Percentiles rank a stretch among this genome's conserved stretches.
Conservation (phyloP, 2,113 vertebrate genomes). For the Elaphurus davidianus region DNA sequence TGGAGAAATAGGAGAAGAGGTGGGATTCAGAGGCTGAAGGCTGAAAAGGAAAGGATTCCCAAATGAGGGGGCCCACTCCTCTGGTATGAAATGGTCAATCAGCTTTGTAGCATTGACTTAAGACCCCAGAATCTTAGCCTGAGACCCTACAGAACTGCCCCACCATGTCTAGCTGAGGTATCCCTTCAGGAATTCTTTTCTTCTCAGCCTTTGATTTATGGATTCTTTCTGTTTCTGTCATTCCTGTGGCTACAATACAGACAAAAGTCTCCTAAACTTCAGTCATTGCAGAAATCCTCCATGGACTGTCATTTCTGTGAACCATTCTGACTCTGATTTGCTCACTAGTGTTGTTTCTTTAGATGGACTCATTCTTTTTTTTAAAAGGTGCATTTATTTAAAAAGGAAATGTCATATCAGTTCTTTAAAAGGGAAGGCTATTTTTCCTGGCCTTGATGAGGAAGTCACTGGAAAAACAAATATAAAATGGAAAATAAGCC, state of each 20-base stretch:
- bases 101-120: neutral
- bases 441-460: neutral
- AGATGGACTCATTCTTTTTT: neutral
- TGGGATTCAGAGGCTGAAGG: neutral
- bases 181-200: neutral
- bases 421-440: neutral
- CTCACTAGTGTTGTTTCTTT: neutral
- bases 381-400: neutral
- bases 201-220: neutral
- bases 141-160: neutral
- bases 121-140: neutral
- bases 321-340: neutral
- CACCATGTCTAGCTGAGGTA: neutral
- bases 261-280: fast-evolving
- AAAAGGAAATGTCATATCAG: neutral
- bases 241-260: too few species aligned
- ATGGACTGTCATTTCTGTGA: fast-evolving
- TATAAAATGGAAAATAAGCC: neutral
- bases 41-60: neutral
- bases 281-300: neutral
- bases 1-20: neutral
- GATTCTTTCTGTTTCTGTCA: neutral
- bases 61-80: neutral
- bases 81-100: neutral
- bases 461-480: neutral